Conservation (phyloP, 1,140 invertebrate species). For the Hyles euphorbiae region DNA sequence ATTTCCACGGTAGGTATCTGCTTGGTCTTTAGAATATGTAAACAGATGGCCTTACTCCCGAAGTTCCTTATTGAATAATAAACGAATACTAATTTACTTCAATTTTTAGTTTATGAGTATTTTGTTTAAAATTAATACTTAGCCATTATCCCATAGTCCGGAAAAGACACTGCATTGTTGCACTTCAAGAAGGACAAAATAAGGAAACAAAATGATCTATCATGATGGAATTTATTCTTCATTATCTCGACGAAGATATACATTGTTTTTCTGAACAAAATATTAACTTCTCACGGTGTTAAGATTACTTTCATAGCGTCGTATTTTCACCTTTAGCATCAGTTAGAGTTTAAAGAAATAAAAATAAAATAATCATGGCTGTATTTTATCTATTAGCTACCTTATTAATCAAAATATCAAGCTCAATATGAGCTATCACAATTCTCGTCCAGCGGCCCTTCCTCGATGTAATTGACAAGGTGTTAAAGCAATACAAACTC, state of each 20-base stretch:
- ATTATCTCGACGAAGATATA: conserved; percentile 65
- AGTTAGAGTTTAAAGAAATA: conserved; percentile 54
- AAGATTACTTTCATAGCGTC: conserved; percentile 52
- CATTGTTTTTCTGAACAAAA: conserved; percentile 45
- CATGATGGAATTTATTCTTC: conserved; percentile 69
- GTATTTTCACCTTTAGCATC: conserved; percentile 42
- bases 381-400: conserved; percentile 64
- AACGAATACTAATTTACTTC: no score
- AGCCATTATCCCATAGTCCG: no score
- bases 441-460: conserved; percentile 62
- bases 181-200: conserved; percentile 7
- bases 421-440: conserved; percentile 73
- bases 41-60: no score
- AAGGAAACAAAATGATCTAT: conserved; percentile 50
- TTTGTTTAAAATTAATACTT: no score
- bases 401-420: conserved; percentile 65
- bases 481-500: conserved; percentile 39
- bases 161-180: not conserved
- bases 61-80: no score
- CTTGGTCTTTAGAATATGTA: no score
- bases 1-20: no score
- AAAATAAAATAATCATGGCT: conserved; percentile 61
- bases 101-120: no score
- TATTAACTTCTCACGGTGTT: conserved; percentile 40
- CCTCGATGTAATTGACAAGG: conserved; percentile 57